Base-by-base conservation (phyloP, 2,797 vertebrate genomes). In the Sebastes steindachneri region DNA sequence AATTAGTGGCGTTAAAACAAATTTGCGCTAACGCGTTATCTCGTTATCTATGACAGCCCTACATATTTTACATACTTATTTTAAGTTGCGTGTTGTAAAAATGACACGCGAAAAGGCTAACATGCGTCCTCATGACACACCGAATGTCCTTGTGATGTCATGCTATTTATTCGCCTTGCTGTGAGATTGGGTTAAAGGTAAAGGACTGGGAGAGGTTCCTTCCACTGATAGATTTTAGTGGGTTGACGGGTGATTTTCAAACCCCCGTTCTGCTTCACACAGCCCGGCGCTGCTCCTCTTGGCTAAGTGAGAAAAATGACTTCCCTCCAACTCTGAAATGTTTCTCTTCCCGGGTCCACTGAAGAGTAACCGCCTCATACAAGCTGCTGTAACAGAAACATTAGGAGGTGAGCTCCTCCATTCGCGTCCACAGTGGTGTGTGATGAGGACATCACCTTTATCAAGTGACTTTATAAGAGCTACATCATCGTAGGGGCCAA, bases 281-380 rank as follows among this genome's bases (percentile, higher is more conserved):
- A 54, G 55, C 48, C 62, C 60, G 8, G 67, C 5, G 15, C 73
- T 68, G 23, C 75, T 66, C 28, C 68, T 26, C 77, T 58, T 26
- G 21, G 26, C 64, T 77, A 71, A 71, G 69, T 63, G 75, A 76
- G 84, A 86, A 82, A 84, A 71, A 79, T 68, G 2, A 74, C 59
- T 29, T 35, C 41, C 41, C 55, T 31, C 10, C 45, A 21, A 28
- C 69, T 37, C 66, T 77, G 58, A 79, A 75, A 73, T 82, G 59
- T 86, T 77, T 70, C 76, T 41, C 41, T 67, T 79, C 33, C 31
- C 60, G 59, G 37, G 73, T 68, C 85, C 60, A 79, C 31, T 81
- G 67, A 65, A 54, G 73, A 86, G 62, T 68, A 71, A 76, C 64
- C 41, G 25, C 77, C 2, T 82, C 14, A 1, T 75, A 74, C 19